phyloP scores from a whole-genome alignment of 2,888 invertebrate genomes.

The Prosopocoilus inquinatus region DNA sequence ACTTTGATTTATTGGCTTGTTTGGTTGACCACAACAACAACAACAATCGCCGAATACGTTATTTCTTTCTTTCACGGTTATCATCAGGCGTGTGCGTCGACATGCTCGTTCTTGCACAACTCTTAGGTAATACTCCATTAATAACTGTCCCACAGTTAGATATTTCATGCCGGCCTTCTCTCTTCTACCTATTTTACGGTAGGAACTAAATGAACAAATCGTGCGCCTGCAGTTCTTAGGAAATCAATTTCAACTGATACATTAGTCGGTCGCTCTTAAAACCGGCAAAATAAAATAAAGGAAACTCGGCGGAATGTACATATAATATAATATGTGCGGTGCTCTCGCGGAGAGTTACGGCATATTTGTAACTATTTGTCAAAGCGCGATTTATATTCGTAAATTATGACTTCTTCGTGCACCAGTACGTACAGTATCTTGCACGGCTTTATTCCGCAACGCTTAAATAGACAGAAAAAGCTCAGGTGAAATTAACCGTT shows the following conservation, averaged over 20 bases:
- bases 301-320: conserved; percentile 16
- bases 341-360: conserved; percentile 17
- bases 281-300: neutral
- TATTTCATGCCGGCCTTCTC: conserved; percentile 12
- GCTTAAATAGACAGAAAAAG: too few relatives aligned
- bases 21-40: too few relatives aligned
- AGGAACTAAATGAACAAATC: conserved; percentile 20
- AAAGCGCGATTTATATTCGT: conserved; percentile 9
- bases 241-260: conserved; percentile 21
- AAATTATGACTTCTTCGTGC: neutral
- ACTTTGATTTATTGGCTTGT: too few relatives aligned
- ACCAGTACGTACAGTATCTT: neutral
- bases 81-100: too few relatives aligned
- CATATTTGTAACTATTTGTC: conserved; percentile 16
- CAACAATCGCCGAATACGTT: too few relatives aligned
- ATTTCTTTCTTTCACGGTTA: too few relatives aligned
- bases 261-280: conserved; percentile 16
- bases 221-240: conserved; percentile 18
- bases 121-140: too few relatives aligned
- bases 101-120: too few relatives aligned
- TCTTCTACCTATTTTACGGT: conserved; percentile 14
- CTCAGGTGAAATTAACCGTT: too few relatives aligned
- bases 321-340: too few relatives aligned
- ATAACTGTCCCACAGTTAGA: too few relatives aligned
- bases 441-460: too few relatives aligned